Base-by-base conservation (phyloP, 1,140 invertebrate species). In the Drosophila pallidifrons region DNA sequence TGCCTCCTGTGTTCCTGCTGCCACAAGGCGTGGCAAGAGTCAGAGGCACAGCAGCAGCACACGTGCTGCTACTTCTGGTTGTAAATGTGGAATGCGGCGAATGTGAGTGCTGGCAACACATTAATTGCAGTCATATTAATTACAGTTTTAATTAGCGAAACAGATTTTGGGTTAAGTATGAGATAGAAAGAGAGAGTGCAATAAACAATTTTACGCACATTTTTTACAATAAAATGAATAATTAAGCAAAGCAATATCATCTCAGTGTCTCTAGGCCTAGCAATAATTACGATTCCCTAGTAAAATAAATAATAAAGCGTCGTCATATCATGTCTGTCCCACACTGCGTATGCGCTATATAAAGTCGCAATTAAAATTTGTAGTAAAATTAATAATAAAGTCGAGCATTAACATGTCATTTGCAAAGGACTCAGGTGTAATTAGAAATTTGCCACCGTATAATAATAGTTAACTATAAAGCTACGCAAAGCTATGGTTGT, bases 51-150 rank as follows among this genome's bases (percentile, higher is more conserved):
- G 35, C 35, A 8, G 8, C 7, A 54, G 28, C 28, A 7, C 2
- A 13, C 25, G 13, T 54, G 28, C 2, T 1, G 7, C 35, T 28
- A 15, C 5, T 10, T 38, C 7, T 38, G 8, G 8, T 10, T 52
- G 30, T 4, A 3, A 32, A 54, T 15, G n/a, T 3, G 11, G 8
- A 32, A 54, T 15, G 6, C 6, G 4, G 5, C 5, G 4, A 35
- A 35, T n/a, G 28, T 35, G 5, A 32, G 11, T 35, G 13, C 51
- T 54, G n/a, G n/a, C 28, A 8, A 15, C 28, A 15, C 28, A 54
- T 54, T 54, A 35, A 54, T 32, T 54, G 51, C 51, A 54, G 51
- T 13, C 30, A 35, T n/a, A 32, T 54, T 54, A 54, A 15, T 54
- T 35, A 54, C n/a, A 15, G 6, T 32, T 54, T 54, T 54, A 15